phyloP scores from a whole-genome alignment of 2,797 vertebrate species.

The Telmatherina bonti region DNA sequence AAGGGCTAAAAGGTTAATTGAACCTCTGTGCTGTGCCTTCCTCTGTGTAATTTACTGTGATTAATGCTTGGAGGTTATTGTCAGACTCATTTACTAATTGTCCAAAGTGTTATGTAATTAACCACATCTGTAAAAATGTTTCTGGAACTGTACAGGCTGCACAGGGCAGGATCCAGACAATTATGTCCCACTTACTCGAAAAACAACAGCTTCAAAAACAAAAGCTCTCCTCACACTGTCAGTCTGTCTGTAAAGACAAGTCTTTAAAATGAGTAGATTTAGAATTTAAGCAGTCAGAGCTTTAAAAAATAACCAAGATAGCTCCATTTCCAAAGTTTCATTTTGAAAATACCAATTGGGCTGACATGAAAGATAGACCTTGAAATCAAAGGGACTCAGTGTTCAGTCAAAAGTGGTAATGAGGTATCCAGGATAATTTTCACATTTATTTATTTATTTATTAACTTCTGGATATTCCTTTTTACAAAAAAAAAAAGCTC shows the following conservation, averaged over 20 bases:
- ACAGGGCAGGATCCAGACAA: conserved; percentile 25
- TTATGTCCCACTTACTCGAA: conserved; percentile 22
- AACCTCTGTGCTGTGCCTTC: conserved; percentile 80
- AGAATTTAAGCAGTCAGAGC: conserved; percentile 8
- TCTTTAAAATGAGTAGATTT: conserved; percentile 15
- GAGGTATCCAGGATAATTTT: conserved; percentile 60
- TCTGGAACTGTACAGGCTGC: conserved; percentile 49
- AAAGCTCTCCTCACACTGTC: conserved; percentile 19
- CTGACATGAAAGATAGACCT: conserved; percentile 13
- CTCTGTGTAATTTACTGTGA: conserved; percentile 86
- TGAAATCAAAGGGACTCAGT: no score
- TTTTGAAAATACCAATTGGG: conserved; percentile 40
- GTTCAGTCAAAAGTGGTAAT: neutral
- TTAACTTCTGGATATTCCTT: conserved; percentile 5
- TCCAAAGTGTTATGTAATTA: conserved; percentile 79
- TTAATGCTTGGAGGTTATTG: conserved; percentile 85
- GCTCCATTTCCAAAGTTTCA: conserved; percentile 35
- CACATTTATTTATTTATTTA: conserved; percentile 21
- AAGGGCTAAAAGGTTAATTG: conserved; percentile 86
- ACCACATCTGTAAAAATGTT: conserved; percentile 77
- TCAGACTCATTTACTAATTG: conserved; percentile 84
- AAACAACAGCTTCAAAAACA: conserved; percentile 22
- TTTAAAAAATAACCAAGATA: conserved; percentile 1
- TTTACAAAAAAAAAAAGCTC: conserved; percentile 34
- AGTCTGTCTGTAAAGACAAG: conserved; percentile 2